Evolutionary conservation across 2,113 vertebrate genomes (phyloP).

Genomic region (Gorsachius goisagi): DNA sequence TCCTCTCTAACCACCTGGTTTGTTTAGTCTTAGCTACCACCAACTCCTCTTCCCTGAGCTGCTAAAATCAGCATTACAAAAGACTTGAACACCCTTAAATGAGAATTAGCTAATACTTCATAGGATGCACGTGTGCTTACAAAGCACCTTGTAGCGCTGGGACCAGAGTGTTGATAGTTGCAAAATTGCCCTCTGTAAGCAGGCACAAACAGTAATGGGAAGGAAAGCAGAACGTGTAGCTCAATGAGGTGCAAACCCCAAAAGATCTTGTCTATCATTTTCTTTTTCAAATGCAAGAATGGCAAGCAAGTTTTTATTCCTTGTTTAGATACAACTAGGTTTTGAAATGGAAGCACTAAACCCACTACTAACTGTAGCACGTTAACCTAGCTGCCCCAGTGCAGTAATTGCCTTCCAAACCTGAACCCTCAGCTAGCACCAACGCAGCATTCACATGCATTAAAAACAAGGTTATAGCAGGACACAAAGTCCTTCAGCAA

Average conservation of each 20-base stretch:
- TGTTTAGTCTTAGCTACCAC: not conserved
- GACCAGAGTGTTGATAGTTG: not conserved
- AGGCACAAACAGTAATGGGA: not conserved
- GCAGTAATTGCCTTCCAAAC: not conserved
- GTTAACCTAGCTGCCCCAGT: not conserved
- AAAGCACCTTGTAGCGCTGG: not conserved
- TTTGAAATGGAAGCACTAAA: not conserved
- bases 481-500: not conserved
- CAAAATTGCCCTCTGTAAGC: not conserved
- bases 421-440: not conserved
- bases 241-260: not conserved
- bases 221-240: not conserved
- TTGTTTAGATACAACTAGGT: not conserved
- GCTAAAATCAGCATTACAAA: not conserved
- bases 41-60: not conserved
- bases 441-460: not conserved
- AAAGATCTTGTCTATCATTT: not conserved
- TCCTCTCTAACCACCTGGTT: not conserved
- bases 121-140: not conserved
- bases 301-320: not conserved
- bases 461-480: not conserved
- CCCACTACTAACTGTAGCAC: not conserved
- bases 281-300: not conserved
- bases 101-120: not conserved
- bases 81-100: not conserved